Percentiles rank a stretch among this genome's conserved stretches.
Evolutionary conservation across 2,797 vertebrate genomes (phyloP).

Genomic region (Prionace glauca): DNA sequence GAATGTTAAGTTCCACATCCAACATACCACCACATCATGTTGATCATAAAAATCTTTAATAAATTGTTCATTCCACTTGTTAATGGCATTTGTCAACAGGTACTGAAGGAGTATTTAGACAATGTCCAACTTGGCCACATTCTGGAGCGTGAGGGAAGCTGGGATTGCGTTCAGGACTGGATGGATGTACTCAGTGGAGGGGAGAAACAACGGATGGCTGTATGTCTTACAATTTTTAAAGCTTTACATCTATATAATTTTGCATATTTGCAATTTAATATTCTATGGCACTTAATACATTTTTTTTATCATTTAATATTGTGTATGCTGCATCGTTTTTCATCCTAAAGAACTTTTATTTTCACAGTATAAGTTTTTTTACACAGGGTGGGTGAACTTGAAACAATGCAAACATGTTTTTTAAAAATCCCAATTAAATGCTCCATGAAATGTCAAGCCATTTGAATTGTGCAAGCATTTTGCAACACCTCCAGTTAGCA

Average conservation of each 20-base stretch:
- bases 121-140: constrained; percentile 92
- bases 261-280: background rate
- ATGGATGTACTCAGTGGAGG: constrained; percentile 97
- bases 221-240: constrained; percentile 53
- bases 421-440: background rate
- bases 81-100: constrained; percentile 55
- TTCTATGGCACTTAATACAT: background rate
- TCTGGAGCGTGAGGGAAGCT: constrained; percentile 83
- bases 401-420: background rate
- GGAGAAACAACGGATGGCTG: constrained; percentile 97
- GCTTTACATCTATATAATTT: background rate
- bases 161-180: constrained; percentile 93
- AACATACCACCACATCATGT: background rate
- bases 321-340: background rate
- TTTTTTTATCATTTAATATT: background rate
- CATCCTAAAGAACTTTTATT: background rate
- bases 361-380: background rate
- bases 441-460: background rate
- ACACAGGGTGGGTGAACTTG: background rate
- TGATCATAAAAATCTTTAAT: background rate
- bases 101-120: constrained; percentile 91
- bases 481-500: background rate
- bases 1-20: background rate
- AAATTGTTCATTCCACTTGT: background rate
- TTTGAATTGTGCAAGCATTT: background rate